Evolutionary conservation across 2,797 vertebrate species (phyloP), one percentile per base, ranked within the genome.

Genomic region (Hypotaenidia okinawae): DNA sequence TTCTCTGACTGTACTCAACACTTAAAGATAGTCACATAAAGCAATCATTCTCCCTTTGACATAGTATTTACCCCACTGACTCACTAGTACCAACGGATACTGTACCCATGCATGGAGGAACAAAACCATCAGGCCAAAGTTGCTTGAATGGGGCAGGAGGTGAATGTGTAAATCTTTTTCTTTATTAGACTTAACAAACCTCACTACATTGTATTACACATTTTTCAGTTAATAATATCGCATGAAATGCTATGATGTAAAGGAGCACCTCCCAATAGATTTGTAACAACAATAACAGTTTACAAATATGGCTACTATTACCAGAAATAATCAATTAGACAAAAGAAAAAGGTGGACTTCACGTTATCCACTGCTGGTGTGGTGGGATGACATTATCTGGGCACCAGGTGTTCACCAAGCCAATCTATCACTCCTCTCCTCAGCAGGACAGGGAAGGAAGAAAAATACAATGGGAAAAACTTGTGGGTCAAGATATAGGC

Each of bases 121-220:
- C 47, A 94, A 93, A 92, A 72, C 11, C 9, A 25, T 27, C 28
- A 87, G 35, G 67, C 33, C 70, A 64, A 72, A 74, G 32, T 30
- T 83, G 39, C 64, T 58, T 43, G 43, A 43, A 43, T 43, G 43
- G 83, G 16, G 62, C 32, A 41, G 43, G 47, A 37, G 30, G 10
- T 62, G 66, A 90, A 70, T 49, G 68, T 74, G 79, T 86, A 91
- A 84, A 93, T 95, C 76, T 68, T 77, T 93, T 89, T 91, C 93
- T 89, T 51, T 21, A 67, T 84, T 90, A 94, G 90, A 88, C 70
- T 37, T 76, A 90, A 78, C 59, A 82, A 95, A 85, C 22, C 79
- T 89, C 37, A 30, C 79, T 55, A 43, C 87, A 75, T 52, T 89
- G 59, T 73, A 35, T 47, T 83, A 75, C 32, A 4, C 67, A 43